phyloP scores from a whole-genome alignment of 2,797 vertebrate genomes.

The Loriculus beryllinus region DNA sequence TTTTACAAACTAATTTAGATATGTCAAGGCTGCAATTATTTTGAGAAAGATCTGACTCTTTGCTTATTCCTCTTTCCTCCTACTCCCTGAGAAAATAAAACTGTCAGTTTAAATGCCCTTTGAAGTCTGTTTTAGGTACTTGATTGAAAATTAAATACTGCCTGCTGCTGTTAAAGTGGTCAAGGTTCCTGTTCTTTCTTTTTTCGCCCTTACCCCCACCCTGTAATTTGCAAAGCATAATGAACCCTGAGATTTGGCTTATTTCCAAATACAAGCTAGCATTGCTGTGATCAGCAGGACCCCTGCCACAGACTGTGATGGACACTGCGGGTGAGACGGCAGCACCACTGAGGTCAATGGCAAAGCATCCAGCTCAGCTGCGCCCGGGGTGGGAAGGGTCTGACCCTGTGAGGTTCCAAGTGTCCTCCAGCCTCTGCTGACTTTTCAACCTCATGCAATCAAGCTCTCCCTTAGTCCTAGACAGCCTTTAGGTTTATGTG shows the following conservation, averaged over 20 bases:
- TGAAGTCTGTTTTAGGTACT: constrained; percentile 74
- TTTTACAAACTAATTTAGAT: constrained; percentile 80
- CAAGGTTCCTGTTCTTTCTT: not conserved
- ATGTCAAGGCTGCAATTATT: constrained; percentile 78
- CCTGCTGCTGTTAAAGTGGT: constrained; percentile 33
- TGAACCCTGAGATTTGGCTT: not conserved
- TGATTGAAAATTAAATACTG: constrained; percentile 74
- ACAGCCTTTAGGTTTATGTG: not conserved
- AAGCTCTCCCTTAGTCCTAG: not conserved
- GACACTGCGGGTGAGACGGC: rapidly evolving
- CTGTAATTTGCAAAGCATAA: constrained; percentile 1
- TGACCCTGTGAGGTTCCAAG: rapidly evolving
- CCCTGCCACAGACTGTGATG: rapidly evolving
- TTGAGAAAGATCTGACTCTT: constrained; percentile 76
- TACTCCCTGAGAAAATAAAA: constrained; percentile 76
- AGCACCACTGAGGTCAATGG: rapidly evolving
- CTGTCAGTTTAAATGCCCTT: constrained; percentile 73
- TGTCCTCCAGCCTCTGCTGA: not conserved
- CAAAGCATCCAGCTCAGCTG: not conserved
- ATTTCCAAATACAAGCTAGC: not conserved
- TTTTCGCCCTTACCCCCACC: not conserved
- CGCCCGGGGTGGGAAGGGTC: rapidly evolving
- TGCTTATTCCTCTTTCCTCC: constrained; percentile 75
- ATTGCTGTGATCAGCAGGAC: not conserved
- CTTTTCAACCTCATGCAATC: not conserved